These are phyloP conservation scores for Nothoprocta perdicaria DNA, from an alignment of 2,113 vertebrate genomes.

Conservation along the genomic window DNA sequence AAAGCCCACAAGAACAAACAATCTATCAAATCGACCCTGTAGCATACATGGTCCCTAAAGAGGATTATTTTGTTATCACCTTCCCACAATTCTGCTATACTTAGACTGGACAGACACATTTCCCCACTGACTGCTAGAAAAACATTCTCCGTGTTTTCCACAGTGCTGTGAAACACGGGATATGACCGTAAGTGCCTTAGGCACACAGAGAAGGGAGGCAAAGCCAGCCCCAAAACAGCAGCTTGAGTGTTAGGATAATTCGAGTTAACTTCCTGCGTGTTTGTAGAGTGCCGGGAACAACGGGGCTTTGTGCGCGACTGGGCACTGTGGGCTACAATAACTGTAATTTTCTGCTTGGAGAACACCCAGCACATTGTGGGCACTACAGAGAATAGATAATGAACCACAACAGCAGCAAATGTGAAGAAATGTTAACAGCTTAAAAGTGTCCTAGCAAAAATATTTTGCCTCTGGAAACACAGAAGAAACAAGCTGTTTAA, in stretches of 20 bases:
- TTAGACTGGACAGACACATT: neutral
- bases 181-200: neutral
- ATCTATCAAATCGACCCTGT: neutral
- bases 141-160: neutral
- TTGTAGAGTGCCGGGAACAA: constrained; percentile 38
- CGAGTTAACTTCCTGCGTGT: constrained; percentile 38
- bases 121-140: neutral
- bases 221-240: neutral
- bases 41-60: neutral
- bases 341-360: constrained; percentile 61
- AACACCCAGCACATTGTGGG: constrained; percentile 45
- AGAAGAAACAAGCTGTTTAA: constrained; percentile 39
- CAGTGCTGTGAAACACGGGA: neutral
- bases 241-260: constrained; percentile 14
- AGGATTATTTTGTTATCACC: neutral
- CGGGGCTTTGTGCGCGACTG: neutral
- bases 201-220: neutral
- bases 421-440: constrained; percentile 43
- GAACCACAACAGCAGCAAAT: constrained; percentile 34
- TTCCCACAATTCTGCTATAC: neutral
- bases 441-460: constrained; percentile 34
- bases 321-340: constrained; percentile 36
- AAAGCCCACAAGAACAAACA: neutral
- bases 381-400: constrained; percentile 44
- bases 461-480: constrained; percentile 49